phyloP scores from a whole-genome alignment of 2,888 invertebrate genomes.

The Archaeoteleia sp. region DNA sequence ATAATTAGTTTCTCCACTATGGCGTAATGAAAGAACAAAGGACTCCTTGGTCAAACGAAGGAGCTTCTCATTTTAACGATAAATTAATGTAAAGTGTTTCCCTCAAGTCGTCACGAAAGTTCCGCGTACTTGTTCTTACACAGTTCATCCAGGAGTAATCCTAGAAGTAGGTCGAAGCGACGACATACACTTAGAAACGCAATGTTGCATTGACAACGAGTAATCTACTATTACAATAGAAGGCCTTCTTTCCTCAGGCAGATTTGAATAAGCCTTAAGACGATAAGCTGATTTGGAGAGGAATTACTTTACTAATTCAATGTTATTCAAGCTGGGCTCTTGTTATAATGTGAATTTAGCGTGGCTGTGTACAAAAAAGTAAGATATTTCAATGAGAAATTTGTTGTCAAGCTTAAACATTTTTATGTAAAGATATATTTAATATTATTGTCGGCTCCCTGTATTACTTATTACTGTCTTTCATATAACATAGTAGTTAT shows the following conservation, averaged over 20 bases:
- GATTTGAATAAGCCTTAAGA: slow-evolving; percentile 59
- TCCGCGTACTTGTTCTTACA: slow-evolving; percentile 11
- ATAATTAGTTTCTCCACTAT: slow-evolving; percentile 40
- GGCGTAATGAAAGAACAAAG: slow-evolving; percentile 21
- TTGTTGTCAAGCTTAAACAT: no score
- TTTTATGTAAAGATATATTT: no score
- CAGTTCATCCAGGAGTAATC: slow-evolving; percentile 21
- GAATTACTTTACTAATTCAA: slow-evolving; percentile 26
- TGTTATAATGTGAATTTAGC: slow-evolving; percentile 13
- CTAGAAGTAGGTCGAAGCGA: slow-evolving; percentile 13
- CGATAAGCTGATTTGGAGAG: slow-evolving; percentile 56
- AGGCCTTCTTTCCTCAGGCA: slow-evolving; percentile 41
- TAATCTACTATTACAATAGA: slow-evolving; percentile 23
- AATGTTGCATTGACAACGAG: slow-evolving; percentile 20
- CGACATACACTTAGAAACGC: neutral
- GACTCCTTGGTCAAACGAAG: slow-evolving; percentile 11
- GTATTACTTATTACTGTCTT: no score
- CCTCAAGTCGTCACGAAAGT: slow-evolving; percentile 23
- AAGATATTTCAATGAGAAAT: slow-evolving; percentile 9
- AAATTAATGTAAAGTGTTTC: slow-evolving; percentile 32
- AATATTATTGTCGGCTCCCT: no score
- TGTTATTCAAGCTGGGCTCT: slow-evolving; percentile 13
- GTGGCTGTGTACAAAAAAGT: slow-evolving; percentile 11
- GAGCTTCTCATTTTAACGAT: slow-evolving; percentile 26
- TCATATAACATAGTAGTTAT: no score